Evolutionary conservation across 2,113 vertebrate species (phyloP).

Genomic region (Nothocercus nigrocapillus): DNA sequence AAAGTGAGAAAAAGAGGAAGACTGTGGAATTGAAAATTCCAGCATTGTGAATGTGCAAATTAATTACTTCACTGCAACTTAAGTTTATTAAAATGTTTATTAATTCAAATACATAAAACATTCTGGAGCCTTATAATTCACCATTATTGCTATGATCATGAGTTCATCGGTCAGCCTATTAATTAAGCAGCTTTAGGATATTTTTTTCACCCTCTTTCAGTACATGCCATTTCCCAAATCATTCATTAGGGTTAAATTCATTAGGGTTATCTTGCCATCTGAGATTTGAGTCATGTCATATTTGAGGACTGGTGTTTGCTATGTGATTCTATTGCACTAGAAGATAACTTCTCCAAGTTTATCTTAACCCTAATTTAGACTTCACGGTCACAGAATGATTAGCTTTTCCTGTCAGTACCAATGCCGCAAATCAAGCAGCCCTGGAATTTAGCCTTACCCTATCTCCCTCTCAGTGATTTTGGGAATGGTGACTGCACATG

Average conservation of each 20-base stretch:
- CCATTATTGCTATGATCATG: rapidly evolving
- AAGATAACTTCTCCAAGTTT: constrained; percentile 62
- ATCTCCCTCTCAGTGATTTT: neutral
- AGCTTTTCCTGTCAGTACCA: neutral
- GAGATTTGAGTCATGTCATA: neutral
- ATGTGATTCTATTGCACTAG: constrained; percentile 13
- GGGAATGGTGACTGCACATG: neutral
- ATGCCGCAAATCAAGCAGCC: neutral
- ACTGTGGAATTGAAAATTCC: neutral
- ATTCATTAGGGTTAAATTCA: constrained; percentile 1
- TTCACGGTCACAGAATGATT: constrained; percentile 33
- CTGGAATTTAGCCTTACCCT: neutral
- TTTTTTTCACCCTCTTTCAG: neutral
- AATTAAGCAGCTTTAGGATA: neutral
- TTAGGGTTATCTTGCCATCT: neutral
- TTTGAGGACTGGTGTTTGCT: constrained; percentile 48
- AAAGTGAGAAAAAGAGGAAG: neutral
- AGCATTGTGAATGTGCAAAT: neutral
- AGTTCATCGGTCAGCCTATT: neutral
- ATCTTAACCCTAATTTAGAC: constrained; percentile 51
- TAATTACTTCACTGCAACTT: neutral
- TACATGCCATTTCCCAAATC: neutral
- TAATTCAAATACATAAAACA: neutral
- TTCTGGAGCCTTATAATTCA: neutral
- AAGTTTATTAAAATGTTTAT: neutral